phyloP scores from a whole-genome alignment of 2,797 vertebrate species.

The Phoeniculus purpureus region DNA sequence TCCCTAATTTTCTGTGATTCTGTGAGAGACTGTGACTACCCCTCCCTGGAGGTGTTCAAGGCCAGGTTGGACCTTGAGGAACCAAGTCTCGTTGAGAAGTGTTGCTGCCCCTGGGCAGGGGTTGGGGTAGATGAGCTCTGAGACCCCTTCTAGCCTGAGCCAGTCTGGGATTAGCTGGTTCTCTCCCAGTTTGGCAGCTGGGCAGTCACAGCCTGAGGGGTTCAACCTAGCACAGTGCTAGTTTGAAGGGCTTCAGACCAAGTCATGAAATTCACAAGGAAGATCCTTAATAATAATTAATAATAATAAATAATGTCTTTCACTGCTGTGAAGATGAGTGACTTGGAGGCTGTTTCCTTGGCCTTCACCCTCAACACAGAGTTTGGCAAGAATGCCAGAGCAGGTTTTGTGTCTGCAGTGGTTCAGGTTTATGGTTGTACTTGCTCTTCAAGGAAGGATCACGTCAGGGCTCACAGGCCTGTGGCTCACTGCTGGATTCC shows the following conservation, averaged over 20 bases:
- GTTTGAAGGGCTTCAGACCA: not conserved
- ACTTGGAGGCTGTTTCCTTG: not conserved
- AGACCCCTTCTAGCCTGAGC: too few species aligned
- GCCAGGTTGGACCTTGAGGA: too few species aligned
- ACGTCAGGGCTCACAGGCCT: not conserved
- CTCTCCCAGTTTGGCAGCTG: not conserved
- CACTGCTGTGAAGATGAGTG: not conserved
- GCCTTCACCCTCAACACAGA: not conserved
- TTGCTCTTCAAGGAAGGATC: not conserved
- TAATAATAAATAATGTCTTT: rapidly evolving
- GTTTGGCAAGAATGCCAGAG: not conserved
- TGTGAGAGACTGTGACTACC: too few species aligned
- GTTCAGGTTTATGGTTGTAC: not conserved
- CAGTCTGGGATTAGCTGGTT: too few species aligned
- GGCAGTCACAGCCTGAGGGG: rapidly evolving
- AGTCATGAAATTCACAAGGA: not conserved
- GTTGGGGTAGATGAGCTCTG: too few species aligned
- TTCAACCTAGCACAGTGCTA: rapidly evolving
- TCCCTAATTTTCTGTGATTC: too few species aligned
- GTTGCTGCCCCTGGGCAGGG: too few species aligned
- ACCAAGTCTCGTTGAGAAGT: too few species aligned
- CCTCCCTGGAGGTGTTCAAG: too few species aligned
- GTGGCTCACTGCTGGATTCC: not conserved
- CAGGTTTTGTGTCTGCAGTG: not conserved
- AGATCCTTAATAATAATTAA: not conserved